Base-by-base conservation (phyloP, 2,797 vertebrate species). In the Pseudocheirus occidentalis region DNA sequence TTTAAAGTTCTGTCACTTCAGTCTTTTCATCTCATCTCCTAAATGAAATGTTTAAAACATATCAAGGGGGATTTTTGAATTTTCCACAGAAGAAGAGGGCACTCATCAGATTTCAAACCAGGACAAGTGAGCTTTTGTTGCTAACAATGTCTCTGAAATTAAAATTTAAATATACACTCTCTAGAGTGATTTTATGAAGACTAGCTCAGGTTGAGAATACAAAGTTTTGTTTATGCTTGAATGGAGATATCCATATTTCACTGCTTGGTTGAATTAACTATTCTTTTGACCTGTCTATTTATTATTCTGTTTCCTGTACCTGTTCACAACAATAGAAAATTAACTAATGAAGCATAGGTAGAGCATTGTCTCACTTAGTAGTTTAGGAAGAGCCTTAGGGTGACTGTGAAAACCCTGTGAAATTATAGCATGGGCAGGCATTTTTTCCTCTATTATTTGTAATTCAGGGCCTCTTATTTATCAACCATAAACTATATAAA, bases 31-130 rank as follows among this genome's bases (percentile, higher is more conserved):
- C 12, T 96, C 29, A 59, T 95, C 95, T 94, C 0, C 0, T 90
- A 94, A 97, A 95, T 56, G 10, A 34, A 93, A 96, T 90, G 62
- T 92, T 96, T 94, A 97, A 97, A 96, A 53, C 96, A 90, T 11
- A 97, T 94, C 91, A 94, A 93, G 55, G 50, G 9, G 0, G 0
- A 96, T 94, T 97, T 97, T 92, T 92, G 94, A 62, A 91, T 94
- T 91, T 89, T 87, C n/a, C 92, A n/a, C 7, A 54, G 5, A 95
- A 90, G 90, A 94, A 92, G 10, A 94, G 0, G 0, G 0, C 12
- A 52, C 24, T 94, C 28, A 24, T 53, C 93, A 89, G 87, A 96
- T 97, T 98, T 96, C 92, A 97, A 97, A 97, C 21, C 1, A 56
- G 40, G 96, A 94, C 53, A 90, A 21, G 40, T 59, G 91, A 95